Evolutionary conservation across 2,113 vertebrate species (phyloP).

Genomic region (Melanerpes formicivorus): DNA sequence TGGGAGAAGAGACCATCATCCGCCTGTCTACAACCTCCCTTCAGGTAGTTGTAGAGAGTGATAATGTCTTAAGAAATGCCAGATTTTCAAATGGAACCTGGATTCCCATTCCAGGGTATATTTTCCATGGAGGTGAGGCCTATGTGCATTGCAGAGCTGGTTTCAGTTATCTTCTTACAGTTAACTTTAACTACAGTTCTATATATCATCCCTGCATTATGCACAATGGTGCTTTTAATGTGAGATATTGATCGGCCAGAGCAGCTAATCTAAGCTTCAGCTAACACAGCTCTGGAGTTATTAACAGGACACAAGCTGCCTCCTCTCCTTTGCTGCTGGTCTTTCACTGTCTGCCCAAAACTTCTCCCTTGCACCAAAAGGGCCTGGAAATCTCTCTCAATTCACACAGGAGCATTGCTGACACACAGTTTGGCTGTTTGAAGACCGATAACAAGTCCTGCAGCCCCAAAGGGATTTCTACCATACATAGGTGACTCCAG

Average conservation of each 20-base stretch:
- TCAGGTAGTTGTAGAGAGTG: too few relatives aligned
- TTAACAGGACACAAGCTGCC: neutral
- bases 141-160: neutral
- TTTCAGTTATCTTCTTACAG: neutral
- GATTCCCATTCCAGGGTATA: neutral
- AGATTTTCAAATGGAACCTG: neutral
- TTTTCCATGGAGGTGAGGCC: neutral
- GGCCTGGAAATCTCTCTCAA: neutral
- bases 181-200: neutral
- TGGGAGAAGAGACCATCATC: too few relatives aligned
- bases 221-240: neutral
- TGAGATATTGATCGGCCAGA: neutral
- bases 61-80: neutral
- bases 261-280: neutral
- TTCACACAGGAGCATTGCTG: neutral
- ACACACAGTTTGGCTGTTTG: neutral
- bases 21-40: neutral
- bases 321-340: neutral
- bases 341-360: neutral
- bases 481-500: neutral
- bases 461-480: neutral
- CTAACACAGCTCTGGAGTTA: neutral
- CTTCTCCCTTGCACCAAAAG: neutral
- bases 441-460: neutral
- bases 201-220: neutral